Base-by-base conservation (phyloP, 2,888 invertebrate species). In the Drosophila neonasuta region DNA sequence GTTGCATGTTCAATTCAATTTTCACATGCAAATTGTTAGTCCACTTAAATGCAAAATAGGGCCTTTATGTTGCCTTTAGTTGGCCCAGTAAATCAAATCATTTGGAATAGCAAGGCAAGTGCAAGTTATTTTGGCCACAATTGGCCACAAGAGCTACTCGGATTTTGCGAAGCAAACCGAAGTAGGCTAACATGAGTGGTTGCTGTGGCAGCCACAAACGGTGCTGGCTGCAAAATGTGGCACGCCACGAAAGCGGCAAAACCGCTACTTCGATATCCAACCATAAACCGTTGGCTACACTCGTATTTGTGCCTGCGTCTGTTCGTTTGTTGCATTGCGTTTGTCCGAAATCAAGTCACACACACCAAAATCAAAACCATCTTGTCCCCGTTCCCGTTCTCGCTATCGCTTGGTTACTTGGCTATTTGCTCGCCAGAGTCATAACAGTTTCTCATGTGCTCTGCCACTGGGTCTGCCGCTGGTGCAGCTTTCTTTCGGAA, bases 401-500 rank as follows among this genome's bases (percentile, higher is more conserved):
- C 29, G 46, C 39, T 30, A n/a, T 30, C 15, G 44, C 44, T 42
- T 44, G 13, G 36, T 36, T 11, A 36, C 36, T 36, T 36, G 36
- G 5, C 11, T 36, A 36, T 3, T 36, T 36, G 55, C 45, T 55
- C 49, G 68, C 48, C 71, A 62, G 42, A 79, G 71, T 76, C 77
- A 77, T 79, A 79, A 79, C 74, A 79, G 64, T 80, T 80, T 79
- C 71, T 73, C 77, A 77, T 63, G 67, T 61, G 15, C 39, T 42
- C 42, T 41, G 68, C 44, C 74, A 52, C 41, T 44, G 62, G 15
- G 30, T 42, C 42, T 41, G 68, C 44, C 74, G 52, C 41, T 44
- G 62, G 29, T 46, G 64, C 80, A 66, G 85, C 87, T 88, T 88
- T 88, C 87, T 87, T 77, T 88, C 41, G 76, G 87, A 87, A 88